Evolutionary conservation across 2,888 invertebrate species (phyloP).

Genomic region (Amorpha juglandis): DNA sequence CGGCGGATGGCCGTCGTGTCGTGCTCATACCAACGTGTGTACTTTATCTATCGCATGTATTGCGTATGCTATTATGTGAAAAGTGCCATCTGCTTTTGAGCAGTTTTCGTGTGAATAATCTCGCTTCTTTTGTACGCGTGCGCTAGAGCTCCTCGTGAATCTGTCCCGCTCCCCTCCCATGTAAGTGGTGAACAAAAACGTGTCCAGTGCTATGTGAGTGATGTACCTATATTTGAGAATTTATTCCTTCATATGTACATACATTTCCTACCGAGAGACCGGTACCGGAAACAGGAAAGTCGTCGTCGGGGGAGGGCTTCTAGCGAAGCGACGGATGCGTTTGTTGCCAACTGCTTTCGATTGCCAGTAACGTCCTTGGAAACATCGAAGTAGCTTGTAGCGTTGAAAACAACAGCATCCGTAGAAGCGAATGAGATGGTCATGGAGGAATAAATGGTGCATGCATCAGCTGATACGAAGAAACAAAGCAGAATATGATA

Average conservation of each 20-base stretch:
- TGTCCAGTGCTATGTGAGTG: conserved; percentile 82
- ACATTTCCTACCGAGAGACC: conserved; percentile 78
- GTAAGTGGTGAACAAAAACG: conserved; percentile 64
- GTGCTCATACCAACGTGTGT: conserved; percentile 39
- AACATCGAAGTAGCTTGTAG: conserved; percentile 31
- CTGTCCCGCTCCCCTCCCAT: conserved; percentile 39
- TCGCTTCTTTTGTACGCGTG: conserved; percentile 73
- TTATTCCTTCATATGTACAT: conserved; percentile 70
- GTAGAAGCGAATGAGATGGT: conserved; percentile 44
- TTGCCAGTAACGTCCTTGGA: conserved; percentile 19
- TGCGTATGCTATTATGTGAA: conserved; percentile 73
- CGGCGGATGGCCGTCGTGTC: conserved; percentile 30
- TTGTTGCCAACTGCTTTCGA: conserved; percentile 39
- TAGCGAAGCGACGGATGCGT: conserved; percentile 61
- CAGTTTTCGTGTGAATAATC: conserved; percentile 74
- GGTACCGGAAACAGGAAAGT: conserved; percentile 83
- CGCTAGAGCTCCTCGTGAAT: conserved; percentile 66
- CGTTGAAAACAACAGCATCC: conserved; percentile 39
- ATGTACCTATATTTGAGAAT: conserved; percentile 82
- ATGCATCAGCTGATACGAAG: conserved; percentile 41
- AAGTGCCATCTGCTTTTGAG: conserved; percentile 77
- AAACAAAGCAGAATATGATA: conserved; percentile 9
- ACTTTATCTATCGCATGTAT: conserved; percentile 57
- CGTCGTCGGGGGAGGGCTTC: conserved; percentile 64
- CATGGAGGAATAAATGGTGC: conserved; percentile 39